Conservation (phyloP, 1,140 invertebrate species). For the Philopotamus ludificatus region DNA sequence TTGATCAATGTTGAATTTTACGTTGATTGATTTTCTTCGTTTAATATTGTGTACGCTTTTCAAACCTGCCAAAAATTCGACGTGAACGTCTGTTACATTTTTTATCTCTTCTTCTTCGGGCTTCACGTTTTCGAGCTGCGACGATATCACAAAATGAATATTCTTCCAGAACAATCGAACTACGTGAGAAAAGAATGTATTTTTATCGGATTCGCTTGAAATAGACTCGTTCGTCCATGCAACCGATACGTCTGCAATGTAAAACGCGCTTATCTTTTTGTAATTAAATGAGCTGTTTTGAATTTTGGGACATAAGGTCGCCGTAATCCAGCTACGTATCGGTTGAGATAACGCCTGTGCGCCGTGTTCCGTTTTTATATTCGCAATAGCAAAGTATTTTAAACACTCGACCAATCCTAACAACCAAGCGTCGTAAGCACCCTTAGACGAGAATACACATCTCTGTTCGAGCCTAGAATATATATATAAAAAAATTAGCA, state of each 20-base stretch:
- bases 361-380: slow-evolving; percentile 46
- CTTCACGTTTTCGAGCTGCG: slow-evolving; percentile 44
- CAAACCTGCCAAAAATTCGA: slow-evolving; percentile 45
- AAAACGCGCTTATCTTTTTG: slow-evolving; percentile 24
- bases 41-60: slow-evolving; percentile 42
- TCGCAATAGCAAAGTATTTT: slow-evolving; percentile 58
- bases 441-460: slow-evolving; percentile 55
- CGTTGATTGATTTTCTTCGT: slow-evolving; percentile 44
- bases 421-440: slow-evolving; percentile 62
- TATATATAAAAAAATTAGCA: slow-evolving; percentile 9
- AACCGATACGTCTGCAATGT: slow-evolving; percentile 22
- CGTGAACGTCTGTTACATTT: slow-evolving; percentile 41
- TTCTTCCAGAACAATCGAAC: slow-evolving; percentile 58
- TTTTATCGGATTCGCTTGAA: slow-evolving; percentile 36
- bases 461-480: slow-evolving; percentile 57
- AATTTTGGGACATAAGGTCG: slow-evolving; percentile 19
- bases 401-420: slow-evolving; percentile 70
- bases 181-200: slow-evolving; percentile 50
- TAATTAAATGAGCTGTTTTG: slow-evolving; percentile 31
- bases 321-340: slow-evolving; percentile 30
- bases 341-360: slow-evolving; percentile 20
- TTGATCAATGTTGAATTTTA: slow-evolving; percentile 43
- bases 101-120: slow-evolving; percentile 40
- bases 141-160: slow-evolving; percentile 50
- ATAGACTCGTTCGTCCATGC: slow-evolving; percentile 38